Conservation (phyloP, 2,797 vertebrate genomes). For the Dendrocincla tyrannina region DNA sequence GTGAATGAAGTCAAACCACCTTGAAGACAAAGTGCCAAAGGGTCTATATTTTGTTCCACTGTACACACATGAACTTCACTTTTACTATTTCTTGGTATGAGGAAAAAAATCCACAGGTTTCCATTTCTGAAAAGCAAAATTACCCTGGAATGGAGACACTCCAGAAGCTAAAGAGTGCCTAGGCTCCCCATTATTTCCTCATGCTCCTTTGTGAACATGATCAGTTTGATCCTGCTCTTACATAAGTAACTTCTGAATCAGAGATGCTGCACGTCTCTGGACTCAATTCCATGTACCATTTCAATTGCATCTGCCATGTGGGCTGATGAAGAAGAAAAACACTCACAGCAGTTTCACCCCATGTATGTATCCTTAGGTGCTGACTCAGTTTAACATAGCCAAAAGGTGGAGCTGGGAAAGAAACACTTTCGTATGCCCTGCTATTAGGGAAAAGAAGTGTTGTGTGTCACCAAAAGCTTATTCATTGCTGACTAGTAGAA, state of each 20-base stretch:
- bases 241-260: not conserved
- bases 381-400: not conserved
- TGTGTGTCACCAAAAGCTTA: not conserved
- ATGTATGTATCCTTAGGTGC: not conserved
- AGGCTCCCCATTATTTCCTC: not conserved
- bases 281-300: not conserved
- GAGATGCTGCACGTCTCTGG: not conserved
- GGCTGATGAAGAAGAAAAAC: not conserved
- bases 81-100: not conserved
- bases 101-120: not conserved
- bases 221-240: not conserved
- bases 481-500: not conserved
- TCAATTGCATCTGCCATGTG: not conserved
- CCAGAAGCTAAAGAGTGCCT: not conserved
- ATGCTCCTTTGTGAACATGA: not conserved
- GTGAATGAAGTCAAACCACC: not conserved
- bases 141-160: not conserved
- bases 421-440: not conserved
- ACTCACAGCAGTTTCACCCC: not conserved
- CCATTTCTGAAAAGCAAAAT: not conserved
- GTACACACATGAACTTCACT: accelerated
- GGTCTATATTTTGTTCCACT: not conserved
- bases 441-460: not conserved
- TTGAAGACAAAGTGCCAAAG: not conserved
- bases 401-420: not conserved